Conservation (phyloP, 2,797 vertebrate genomes). For the Enteromius radiatus region DNA sequence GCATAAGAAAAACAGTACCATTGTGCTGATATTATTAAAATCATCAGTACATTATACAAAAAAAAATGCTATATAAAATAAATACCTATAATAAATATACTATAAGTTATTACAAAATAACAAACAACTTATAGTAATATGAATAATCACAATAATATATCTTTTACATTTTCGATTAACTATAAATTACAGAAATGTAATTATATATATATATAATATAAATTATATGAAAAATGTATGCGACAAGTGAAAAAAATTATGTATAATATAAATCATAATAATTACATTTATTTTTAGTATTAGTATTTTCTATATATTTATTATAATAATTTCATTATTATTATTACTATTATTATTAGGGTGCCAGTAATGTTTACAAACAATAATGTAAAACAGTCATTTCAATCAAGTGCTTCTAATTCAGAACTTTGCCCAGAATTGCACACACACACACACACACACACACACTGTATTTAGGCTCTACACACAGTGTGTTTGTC, state of each 20-base stretch:
- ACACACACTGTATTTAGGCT: not conserved
- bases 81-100: not conserved
- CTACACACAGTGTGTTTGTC: slow-evolving; percentile 17
- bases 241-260: not conserved
- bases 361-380: not conserved
- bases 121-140: not conserved
- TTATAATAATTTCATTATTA: not conserved
- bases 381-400: not conserved
- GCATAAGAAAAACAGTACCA: not conserved
- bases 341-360: not conserved
- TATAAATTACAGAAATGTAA: not conserved
- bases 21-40: not conserved
- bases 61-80: not conserved
- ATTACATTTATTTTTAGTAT: not conserved
- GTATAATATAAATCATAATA: too few species aligned
- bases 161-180: not conserved
- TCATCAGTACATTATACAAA: not conserved
- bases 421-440: not conserved
- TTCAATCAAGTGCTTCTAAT: not conserved
- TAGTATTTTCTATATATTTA: not conserved
- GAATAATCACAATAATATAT: not conserved
- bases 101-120: not conserved
- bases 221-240: too few species aligned
- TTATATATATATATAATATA: not conserved
- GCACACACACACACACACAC: not conserved